These are phyloP conservation scores for Bolborhynchus lineola DNA, from an alignment of 2,113 vertebrate genomes.

Conservation along the genomic window DNA sequence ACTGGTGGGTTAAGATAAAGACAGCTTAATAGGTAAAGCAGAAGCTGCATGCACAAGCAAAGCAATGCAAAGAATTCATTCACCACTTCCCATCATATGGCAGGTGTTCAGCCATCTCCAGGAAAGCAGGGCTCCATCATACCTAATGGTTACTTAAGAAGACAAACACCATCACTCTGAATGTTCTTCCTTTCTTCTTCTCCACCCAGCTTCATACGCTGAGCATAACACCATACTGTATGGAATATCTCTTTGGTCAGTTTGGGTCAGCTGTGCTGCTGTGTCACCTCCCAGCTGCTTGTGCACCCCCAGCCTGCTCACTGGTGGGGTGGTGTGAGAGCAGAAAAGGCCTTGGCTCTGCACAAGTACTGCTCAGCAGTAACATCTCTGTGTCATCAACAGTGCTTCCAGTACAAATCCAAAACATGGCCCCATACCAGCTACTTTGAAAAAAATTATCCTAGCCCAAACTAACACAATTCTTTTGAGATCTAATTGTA, in stretches of 20 bases:
- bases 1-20: neutral
- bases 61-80: neutral
- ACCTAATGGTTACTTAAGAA: fast-evolving
- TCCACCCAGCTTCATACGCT: neutral
- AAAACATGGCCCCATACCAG: fast-evolving
- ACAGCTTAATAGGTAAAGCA: neutral
- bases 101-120: neutral
- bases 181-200: neutral
- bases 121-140: neutral
- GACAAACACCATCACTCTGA: neutral
- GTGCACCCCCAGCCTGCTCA: neutral
- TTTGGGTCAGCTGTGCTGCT: neutral
- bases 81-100: neutral
- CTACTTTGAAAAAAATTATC: neutral
- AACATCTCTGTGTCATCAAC: neutral
- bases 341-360: neutral
- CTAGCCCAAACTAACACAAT: neutral
- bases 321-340: neutral
- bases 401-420: neutral
- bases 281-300: neutral
- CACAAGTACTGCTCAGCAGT: neutral
- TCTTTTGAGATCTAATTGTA: neutral
- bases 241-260: neutral
- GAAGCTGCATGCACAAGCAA: neutral
- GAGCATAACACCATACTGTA: fast-evolving